Evolutionary conservation across 2,888 invertebrate genomes (phyloP), one percentile per base, ranked within the genome.

Genomic region (Coenonympha glycerion): DNA sequence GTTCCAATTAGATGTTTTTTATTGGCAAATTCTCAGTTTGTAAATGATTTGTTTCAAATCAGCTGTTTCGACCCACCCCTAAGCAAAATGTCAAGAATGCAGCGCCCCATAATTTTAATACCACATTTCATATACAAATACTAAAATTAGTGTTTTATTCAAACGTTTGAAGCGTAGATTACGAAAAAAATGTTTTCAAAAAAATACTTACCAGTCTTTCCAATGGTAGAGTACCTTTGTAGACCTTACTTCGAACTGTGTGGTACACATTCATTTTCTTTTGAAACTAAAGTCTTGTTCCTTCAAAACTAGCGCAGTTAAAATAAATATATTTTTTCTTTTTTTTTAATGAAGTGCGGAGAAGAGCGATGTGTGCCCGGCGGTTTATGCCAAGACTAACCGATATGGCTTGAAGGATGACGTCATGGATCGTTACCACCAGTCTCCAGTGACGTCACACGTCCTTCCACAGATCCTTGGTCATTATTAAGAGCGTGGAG

Each of bases 371-470:
- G 74, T 73, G 72, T 69, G 72, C 66, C 59, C 65, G 67, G 65
- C 61, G 60, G 62, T 65, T 68, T 66, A 66, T 72, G 71, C 66
- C 69, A 53, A 63, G 64, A 68, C 71, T 73, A 71, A 69, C 70
- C 66, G 70, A 73, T 76, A 76, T 72, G 73, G 65, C 64, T 64
- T 59, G 64, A 61, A 62, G 59, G 62, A 53, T 52, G 85, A 86
- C 83, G 85, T 85, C 86, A 85, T 57, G 64, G 71, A 75, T 79
- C 79, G 80, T 80, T 80, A 74, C 61, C 71, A 73, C 72, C 78
- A 76, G 75, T 62, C 46, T 54, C 62, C 82, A 81, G 63, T 82
- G 82, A 79, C 81, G 80, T 84, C 83, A 84, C 52, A 56, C 56
- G 74, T 76, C 77, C 79, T 76, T 63, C 55, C 61, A 65, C 66